phyloP scores from a whole-genome alignment of 2,113 vertebrate genomes.

The Eidolon helvum region DNA sequence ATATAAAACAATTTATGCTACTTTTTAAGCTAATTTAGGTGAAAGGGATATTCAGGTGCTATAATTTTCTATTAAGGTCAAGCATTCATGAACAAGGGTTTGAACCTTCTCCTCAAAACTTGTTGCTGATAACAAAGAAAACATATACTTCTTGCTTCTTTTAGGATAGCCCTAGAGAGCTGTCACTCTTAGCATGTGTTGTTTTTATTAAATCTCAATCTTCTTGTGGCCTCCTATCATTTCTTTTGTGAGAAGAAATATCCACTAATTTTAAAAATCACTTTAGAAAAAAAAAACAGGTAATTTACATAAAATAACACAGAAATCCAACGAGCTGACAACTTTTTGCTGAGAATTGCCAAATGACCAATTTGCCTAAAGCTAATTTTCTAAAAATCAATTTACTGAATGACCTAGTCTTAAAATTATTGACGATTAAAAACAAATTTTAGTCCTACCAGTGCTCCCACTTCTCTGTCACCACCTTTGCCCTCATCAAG shows the following conservation, averaged over 20 bases:
- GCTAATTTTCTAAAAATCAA: constrained; percentile 47
- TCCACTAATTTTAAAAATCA: constrained; percentile 29
- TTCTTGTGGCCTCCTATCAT: constrained; percentile 27
- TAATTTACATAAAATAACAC: constrained; percentile 59
- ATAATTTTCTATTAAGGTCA: not conserved
- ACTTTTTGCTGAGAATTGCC: constrained; percentile 47
- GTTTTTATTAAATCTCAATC: constrained; percentile 22
- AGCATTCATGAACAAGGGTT: not conserved
- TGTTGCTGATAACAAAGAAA: not conserved
- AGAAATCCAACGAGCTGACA: constrained; percentile 34
- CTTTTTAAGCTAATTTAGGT: not conserved
- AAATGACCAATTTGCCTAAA: constrained; percentile 59
- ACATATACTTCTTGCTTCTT: not conserved
- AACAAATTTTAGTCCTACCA: not conserved
- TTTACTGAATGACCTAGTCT: constrained; percentile 30
- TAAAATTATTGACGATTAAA: constrained; percentile 14
- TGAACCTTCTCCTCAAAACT: not conserved
- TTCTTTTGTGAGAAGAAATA: constrained; percentile 32
- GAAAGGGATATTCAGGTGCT: not conserved
- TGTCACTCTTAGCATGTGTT: not conserved
- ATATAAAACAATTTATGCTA: not conserved
- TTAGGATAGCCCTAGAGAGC: not conserved
- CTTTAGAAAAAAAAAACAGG: constrained; percentile 48
- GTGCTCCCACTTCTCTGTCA: not conserved
- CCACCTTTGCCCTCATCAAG: not conserved